Percentiles rank a stretch among this genome's conserved stretches.
These are phyloP conservation scores for Desoria tigrina DNA, from an alignment of 2,888 invertebrate genomes.

Conservation along the genomic window DNA sequence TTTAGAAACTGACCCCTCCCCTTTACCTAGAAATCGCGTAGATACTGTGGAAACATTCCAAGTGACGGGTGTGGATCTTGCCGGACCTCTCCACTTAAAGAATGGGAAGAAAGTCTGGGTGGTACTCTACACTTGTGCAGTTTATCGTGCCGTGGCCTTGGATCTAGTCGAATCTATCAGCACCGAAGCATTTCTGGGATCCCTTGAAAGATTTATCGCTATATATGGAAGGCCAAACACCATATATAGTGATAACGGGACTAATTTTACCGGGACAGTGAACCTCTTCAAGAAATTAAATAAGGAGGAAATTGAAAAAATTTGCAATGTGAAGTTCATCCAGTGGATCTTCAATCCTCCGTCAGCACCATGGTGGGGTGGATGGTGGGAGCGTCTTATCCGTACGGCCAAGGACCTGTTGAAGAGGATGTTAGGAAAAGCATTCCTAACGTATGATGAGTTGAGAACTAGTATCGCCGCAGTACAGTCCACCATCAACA, in stretches of 20 bases:
- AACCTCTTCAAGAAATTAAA: conserved; percentile 23
- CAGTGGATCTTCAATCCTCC: conserved; percentile 52
- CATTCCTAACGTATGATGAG: conserved; percentile 40
- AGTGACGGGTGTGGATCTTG: not conserved
- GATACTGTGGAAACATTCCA: conserved; percentile 20
- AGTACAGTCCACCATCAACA: conserved; percentile 48
- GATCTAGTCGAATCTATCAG: too few relatives aligned
- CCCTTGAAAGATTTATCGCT: not conserved
- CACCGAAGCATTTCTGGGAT: not conserved
- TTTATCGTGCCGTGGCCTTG: too few relatives aligned
- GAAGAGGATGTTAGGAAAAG: conserved; percentile 38
- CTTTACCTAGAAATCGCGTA: too few relatives aligned
- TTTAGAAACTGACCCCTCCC: too few relatives aligned
- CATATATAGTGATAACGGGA: conserved; percentile 54
- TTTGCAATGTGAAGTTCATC: conserved; percentile 33
- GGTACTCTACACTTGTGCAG: too few relatives aligned
- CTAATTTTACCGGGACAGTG: too few relatives aligned
- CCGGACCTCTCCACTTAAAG: too few relatives aligned
- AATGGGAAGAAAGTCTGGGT: too few relatives aligned
- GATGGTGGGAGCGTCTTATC: conserved; percentile 54
- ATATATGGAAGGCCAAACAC: not conserved
- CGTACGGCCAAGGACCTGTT: not conserved
- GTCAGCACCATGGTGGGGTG: conserved; percentile 53
- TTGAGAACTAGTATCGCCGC: conserved; percentile 45
- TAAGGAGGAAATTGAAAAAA: conserved; percentile 21